A percentile compares a stretch with the other conserved stretches of the same genome.
Conservation (phyloP, 2,888 invertebrate species). For the Drosophila borealis region DNA sequence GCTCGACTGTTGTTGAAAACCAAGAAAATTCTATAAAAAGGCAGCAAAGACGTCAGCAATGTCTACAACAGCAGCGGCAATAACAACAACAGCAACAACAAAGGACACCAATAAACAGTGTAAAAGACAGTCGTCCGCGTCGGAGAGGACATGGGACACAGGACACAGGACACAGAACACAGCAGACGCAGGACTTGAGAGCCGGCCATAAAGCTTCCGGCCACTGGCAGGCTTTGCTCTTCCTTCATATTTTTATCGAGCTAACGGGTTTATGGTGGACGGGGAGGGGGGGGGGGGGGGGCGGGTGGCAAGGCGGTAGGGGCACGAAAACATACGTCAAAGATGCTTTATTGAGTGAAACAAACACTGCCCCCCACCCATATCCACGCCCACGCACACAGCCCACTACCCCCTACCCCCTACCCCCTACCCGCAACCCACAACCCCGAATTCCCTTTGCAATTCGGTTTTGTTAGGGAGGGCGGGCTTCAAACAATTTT, state of each 20-base stretch:
- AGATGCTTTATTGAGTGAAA: slow-evolving; percentile 77
- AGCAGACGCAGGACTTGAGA: slow-evolving; percentile 29
- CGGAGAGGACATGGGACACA: slow-evolving; percentile 9
- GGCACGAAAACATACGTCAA: slow-evolving; percentile 64
- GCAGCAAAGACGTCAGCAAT: slow-evolving; percentile 79
- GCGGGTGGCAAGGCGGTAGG: slow-evolving; percentile 13
- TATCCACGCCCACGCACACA: neutral
- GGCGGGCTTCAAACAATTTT: slow-evolving; percentile 69
- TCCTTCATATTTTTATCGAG: slow-evolving; percentile 66
- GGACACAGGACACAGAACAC: slow-evolving; percentile 11
- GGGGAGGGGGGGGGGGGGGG: slow-evolving; percentile 1
- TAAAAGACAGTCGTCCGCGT: slow-evolving; percentile 68
- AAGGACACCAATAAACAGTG: slow-evolving; percentile 76
- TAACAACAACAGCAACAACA: slow-evolving; percentile 35
- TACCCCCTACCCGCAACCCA: neutral
- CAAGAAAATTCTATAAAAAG: slow-evolving; percentile 71
- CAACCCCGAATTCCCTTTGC: neutral
- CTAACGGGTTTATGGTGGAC: slow-evolving; percentile 18
- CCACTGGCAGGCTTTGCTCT: slow-evolving; percentile 49
- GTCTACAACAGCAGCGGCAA: slow-evolving; percentile 64
- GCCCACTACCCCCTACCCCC: neutral
- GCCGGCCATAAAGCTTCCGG: slow-evolving; percentile 64
- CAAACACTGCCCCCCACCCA: slow-evolving; percentile 52
- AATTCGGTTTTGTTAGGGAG: neutral
- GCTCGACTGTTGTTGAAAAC: slow-evolving; percentile 52